Evolutionary conservation across 1,140 invertebrate genomes (phyloP).

Genomic region (Tetramorium simillimum): DNA sequence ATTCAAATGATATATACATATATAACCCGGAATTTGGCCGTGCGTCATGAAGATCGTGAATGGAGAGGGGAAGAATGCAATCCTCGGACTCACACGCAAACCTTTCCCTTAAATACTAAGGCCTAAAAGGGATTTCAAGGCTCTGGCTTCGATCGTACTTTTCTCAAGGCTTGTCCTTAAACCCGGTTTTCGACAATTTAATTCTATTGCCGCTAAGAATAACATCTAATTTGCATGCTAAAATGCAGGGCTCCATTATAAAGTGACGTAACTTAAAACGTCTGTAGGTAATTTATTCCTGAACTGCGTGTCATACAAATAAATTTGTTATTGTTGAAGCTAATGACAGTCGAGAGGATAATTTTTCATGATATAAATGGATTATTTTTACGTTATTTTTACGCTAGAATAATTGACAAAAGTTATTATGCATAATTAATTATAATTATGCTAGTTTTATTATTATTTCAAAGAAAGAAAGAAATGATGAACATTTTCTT

Average conservation of each 20-base stretch:
- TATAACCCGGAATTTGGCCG: not conserved
- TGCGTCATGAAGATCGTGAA: conserved; percentile 20
- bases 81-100: conserved; percentile 56
- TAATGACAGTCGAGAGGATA: not conserved
- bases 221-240: conserved; percentile 11
- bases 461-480: not conserved
- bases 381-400: not conserved
- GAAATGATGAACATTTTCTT: not conserved
- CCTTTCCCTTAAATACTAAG: conserved; percentile 36
- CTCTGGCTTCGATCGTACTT: conserved; percentile 60
- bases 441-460: not conserved
- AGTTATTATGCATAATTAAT: not conserved
- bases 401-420: not conserved
- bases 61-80: not conserved
- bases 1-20: not conserved
- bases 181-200: not conserved
- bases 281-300: not conserved
- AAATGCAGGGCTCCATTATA: not conserved
- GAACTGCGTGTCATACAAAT: not conserved
- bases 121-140: conserved; percentile 67
- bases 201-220: conserved; percentile 17
- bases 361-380: not conserved
- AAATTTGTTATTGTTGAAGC: not conserved
- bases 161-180: conserved; percentile 33
- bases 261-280: not conserved